Percentiles rank a stretch among this genome's conserved stretches.
These are phyloP conservation scores for Danio aesculapii DNA, from an alignment of 2,797 vertebrate species.

Conservation along the genomic window DNA sequence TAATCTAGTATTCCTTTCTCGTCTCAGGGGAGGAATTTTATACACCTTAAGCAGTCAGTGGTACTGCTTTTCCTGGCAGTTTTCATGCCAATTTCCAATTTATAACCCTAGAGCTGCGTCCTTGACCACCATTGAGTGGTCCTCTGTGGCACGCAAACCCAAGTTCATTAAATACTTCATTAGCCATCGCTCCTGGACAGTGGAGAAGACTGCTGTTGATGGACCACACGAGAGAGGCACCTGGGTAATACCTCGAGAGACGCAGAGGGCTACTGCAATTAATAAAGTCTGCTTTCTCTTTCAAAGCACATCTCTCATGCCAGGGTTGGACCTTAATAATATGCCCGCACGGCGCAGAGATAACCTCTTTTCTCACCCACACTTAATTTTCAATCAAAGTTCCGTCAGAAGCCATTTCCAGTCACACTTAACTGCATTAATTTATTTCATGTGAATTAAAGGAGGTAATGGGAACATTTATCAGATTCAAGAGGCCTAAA, in stretches of 20 bases:
- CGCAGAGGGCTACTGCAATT: constrained; percentile 49
- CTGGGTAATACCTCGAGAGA: constrained; percentile 42
- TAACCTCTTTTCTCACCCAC: constrained; percentile 59
- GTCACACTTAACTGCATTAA: constrained; percentile 61
- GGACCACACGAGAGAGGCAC: constrained; percentile 37
- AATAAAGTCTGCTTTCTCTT: constrained; percentile 48
- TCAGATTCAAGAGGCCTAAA: constrained; percentile 46
- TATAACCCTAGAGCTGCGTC: constrained; percentile 41
- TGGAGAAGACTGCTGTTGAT: constrained; percentile 45
- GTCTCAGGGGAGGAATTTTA: constrained; percentile 37
- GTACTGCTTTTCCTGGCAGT: constrained; percentile 33
- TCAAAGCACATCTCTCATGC: constrained; percentile 50
- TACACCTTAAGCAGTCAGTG: constrained; percentile 44
- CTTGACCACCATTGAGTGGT: constrained; percentile 52
- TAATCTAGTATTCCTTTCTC: constrained; percentile 27
- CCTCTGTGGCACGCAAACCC: constrained; percentile 23
- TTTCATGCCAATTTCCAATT: constrained; percentile 42
- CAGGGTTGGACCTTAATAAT: constrained; percentile 56
- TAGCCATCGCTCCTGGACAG: constrained; percentile 51
- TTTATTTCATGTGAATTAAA: constrained; percentile 60
- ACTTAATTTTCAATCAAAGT: constrained; percentile 66
- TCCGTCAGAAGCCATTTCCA: constrained; percentile 57
- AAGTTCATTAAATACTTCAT: constrained; percentile 65
- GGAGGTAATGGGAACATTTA: constrained; percentile 57
- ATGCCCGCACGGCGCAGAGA: constrained; percentile 36